These are phyloP conservation scores for Styela clava DNA, from an alignment of 23 tunicate genomes.

Conservation along the genomic window DNA sequence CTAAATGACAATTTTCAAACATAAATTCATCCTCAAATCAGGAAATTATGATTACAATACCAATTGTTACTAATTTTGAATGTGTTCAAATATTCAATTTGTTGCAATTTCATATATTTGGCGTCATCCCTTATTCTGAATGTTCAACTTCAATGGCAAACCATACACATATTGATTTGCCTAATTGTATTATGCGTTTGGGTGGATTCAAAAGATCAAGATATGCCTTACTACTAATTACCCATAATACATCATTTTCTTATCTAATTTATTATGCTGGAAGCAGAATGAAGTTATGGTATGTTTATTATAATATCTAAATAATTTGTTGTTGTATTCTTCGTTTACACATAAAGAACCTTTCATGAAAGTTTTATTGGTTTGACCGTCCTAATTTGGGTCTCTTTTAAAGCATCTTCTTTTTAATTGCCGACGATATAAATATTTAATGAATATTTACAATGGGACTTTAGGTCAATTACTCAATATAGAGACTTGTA, in stretches of 20 bases:
- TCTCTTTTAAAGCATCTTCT: not conserved
- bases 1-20: too few species aligned
- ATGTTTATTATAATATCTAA: not conserved
- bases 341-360: too few species aligned
- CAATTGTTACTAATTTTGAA: not conserved
- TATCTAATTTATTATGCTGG: not conserved
- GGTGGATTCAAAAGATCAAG: too few species aligned
- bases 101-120: not conserved
- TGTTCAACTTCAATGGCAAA: too few species aligned
- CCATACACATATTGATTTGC: too few species aligned
- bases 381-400: not conserved
- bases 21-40: too few species aligned
- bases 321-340: too few species aligned
- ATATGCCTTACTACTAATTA: too few species aligned
- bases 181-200: too few species aligned
- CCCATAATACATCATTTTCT: too few species aligned
- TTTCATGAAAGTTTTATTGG: too few species aligned
- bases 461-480: not conserved
- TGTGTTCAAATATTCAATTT: not conserved
- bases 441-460: not conserved
- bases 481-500: not conserved
- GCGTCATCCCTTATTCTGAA: constrained; percentile 9
- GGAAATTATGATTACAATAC: too few species aligned
- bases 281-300: constrained; percentile 48
- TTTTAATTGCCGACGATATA: not conserved